Conservation (phyloP, 1,140 invertebrate genomes). For the Drosophila lacteicornis region DNA sequence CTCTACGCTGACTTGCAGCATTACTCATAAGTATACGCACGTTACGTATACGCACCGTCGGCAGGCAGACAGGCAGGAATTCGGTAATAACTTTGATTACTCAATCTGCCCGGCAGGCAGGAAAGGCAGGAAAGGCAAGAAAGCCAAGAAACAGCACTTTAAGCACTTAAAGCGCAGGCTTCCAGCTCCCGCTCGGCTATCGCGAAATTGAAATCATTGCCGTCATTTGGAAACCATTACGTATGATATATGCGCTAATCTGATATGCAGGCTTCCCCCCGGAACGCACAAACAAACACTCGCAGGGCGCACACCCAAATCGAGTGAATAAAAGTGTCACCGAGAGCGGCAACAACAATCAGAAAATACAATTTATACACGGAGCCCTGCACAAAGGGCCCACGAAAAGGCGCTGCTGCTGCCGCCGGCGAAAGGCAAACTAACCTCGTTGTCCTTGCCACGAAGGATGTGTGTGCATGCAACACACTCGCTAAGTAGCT, state of each 20-base stretch:
- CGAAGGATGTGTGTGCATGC: conserved; percentile 51
- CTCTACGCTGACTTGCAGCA: conserved; percentile 23
- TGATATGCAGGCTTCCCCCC: conserved; percentile 66
- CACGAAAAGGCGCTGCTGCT: conserved; percentile 33
- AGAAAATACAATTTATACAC: conserved; percentile 74
- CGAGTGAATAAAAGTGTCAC: conserved; percentile 80
- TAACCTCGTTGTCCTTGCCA: conserved; percentile 54
- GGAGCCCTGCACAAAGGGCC: conserved; percentile 46
- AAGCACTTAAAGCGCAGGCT: conserved; percentile 29
- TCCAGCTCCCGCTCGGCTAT: conserved; percentile 33
- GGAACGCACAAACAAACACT: conserved; percentile 16
- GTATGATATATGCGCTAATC: conserved; percentile 79
- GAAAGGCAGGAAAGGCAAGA: conserved; percentile 1
- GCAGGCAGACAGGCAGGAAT: conserved; percentile 25
- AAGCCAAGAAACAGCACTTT: conserved; percentile 21
- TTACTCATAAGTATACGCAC: conserved; percentile 67
- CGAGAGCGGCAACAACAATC: conserved; percentile 70
- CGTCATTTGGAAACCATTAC: conserved; percentile 78
- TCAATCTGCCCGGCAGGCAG: conserved; percentile 41
- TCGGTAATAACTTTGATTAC: conserved; percentile 58
- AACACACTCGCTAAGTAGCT: conserved; percentile 79
- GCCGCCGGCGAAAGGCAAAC: conserved; percentile 59
- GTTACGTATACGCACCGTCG: conserved; percentile 24
- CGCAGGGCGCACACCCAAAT: conserved; percentile 10
- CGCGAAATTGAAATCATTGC: conserved; percentile 79